Conservation (phyloP, 2,797 vertebrate species). For the Delichon dasypus region DNA sequence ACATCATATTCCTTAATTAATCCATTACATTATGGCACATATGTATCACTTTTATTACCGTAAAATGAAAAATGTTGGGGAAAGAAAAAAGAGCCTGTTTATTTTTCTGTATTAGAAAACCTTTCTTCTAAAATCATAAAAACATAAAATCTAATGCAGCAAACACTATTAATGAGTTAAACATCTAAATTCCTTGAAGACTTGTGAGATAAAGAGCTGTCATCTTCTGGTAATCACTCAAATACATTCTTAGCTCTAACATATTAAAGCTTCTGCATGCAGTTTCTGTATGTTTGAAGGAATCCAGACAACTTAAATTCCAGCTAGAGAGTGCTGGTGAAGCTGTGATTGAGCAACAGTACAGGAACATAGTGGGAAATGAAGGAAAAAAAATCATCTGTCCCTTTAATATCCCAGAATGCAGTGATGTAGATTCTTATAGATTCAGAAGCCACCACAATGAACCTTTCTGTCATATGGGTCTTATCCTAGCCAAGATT, state of each 20-base stretch:
- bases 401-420: not conserved
- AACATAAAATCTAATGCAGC: constrained; percentile 63
- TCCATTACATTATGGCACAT: constrained; percentile 73
- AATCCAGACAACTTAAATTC: not conserved
- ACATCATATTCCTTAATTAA: constrained; percentile 81
- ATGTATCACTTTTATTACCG: constrained; percentile 74
- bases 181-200: constrained; percentile 62
- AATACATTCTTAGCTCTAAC: constrained; percentile 31
- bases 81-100: not conserved
- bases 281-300: not conserved
- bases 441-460: not conserved
- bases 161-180: constrained; percentile 73
- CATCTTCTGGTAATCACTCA: constrained; percentile 49
- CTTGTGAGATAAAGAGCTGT: constrained; percentile 67
- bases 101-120: constrained; percentile 62
- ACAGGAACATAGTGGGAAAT: not conserved
- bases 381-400: not conserved
- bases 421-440: not conserved
- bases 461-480: not conserved
- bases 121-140: constrained; percentile 70
- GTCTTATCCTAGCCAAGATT: not conserved
- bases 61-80: constrained; percentile 70
- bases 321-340: not conserved
- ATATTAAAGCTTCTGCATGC: constrained; percentile 12
- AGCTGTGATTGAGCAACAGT: not conserved